phyloP scores from a whole-genome alignment of 2,113 vertebrate species.

The Poeciliopsis turrubarensis region DNA sequence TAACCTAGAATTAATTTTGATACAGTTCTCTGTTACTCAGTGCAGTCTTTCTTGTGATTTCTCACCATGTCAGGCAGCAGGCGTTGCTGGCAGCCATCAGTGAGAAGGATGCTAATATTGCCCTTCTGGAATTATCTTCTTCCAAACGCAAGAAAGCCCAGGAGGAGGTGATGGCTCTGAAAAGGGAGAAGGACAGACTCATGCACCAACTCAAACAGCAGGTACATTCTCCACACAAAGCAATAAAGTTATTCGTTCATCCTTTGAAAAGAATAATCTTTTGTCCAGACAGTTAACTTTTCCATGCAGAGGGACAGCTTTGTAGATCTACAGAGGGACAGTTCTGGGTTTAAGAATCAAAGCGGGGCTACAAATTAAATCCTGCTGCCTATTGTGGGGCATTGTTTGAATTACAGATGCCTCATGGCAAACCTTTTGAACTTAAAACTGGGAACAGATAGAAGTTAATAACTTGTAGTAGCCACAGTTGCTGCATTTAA shows the following conservation, averaged over 20 bases:
- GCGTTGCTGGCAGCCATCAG: conserved; percentile 95
- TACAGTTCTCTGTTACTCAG: background rate
- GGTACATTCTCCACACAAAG: conserved; percentile 74
- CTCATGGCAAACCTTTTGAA: conserved; percentile 55
- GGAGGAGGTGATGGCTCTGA: conserved; percentile 94
- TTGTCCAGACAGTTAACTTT: background rate
- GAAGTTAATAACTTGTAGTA: conserved; percentile 60
- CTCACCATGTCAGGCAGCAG: conserved; percentile 86
- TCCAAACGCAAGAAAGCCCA: conserved; percentile 93
- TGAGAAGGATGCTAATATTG: conserved; percentile 97
- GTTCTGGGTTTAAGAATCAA: conserved; percentile 36
- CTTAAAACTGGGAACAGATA: conserved; percentile 63
- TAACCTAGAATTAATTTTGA: background rate
- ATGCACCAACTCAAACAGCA: conserved; percentile 97
- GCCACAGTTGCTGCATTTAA: conserved; percentile 40
- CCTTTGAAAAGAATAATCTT: conserved; percentile 23
- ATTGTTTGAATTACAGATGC: conserved; percentile 39
- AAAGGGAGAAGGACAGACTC: conserved; percentile 94
- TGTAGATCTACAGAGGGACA: conserved; percentile 4
- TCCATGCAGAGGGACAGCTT: background rate
- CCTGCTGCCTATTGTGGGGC: conserved; percentile 46
- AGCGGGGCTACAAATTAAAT: conserved; percentile 54
- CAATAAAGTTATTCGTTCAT: conserved; percentile 30
- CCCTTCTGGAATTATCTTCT: conserved; percentile 93
- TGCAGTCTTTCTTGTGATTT: conserved; percentile 5